Base-by-base conservation (phyloP, 2,797 vertebrate species). In the Hypotaenidia okinawae region DNA sequence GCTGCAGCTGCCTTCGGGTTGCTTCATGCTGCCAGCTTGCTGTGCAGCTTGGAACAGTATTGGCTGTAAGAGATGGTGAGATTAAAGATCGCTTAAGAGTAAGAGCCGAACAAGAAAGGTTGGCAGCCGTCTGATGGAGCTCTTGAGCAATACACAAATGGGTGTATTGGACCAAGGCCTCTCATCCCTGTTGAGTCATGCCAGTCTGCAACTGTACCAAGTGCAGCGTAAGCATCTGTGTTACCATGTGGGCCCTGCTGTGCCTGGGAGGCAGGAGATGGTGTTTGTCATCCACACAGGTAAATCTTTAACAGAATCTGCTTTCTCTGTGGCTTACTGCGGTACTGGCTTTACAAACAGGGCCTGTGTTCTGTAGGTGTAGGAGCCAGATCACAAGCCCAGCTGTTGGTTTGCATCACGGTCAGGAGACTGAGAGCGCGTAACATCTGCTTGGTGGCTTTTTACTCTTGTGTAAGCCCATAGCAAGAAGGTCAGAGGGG, bases 291-390 rank as follows among this genome's bases (percentile, higher is more conserved):
- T 39, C 49, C 58, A 2, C 18, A 9, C 1, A 16, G 17, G n/a
- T 32, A 27, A 16, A 43, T 41, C 9, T 49, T 83, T 77, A 54
- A 47, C 54, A 39, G n/a, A 68, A 66, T 72, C 41, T 68, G 13
- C 55, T 64, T 72, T 72, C 37, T 37, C 32, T 32, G 11, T 80
- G 23, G 62, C 30, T 47, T 69, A n/a, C 1, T 79, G 28, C 61
- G 68, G 28, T 33, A 37, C 11, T 30, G 35, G 12, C 47, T 87
- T 64, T 82, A 84, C 70, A 93, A 79, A 74, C 9, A 2, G 9
- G n/a, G 47, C 32, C 16, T 0, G 0, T 63, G 13, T 85, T 75
- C 57, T 51, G 61, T 45, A 64, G 37, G 66, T 0, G 0, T 85
- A 45, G 43, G 43, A 45, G 52, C 58, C 37, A 84, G 57, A 68